A percentile compares a stretch with the other conserved stretches of the same genome.
These are phyloP conservation scores for Fragum sueziense DNA, from an alignment of 2,888 invertebrate species.

Conservation along the genomic window DNA sequence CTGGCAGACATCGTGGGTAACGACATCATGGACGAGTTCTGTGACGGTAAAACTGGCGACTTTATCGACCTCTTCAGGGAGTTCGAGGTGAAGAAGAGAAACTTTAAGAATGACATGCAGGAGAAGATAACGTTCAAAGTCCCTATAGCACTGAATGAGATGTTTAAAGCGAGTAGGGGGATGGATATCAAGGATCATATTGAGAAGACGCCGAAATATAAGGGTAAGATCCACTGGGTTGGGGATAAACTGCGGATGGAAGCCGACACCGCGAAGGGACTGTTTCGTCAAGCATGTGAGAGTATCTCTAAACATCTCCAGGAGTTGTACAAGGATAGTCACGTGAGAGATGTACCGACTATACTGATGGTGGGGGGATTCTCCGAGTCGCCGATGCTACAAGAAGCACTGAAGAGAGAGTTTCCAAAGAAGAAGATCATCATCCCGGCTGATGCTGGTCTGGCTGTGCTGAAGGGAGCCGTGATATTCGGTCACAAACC, in stretches of 20 bases:
- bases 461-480: slow-evolving; percentile 61
- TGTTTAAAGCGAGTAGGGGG: slow-evolving; percentile 1
- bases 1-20: not conserved
- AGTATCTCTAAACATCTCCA: slow-evolving; percentile 50
- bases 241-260: slow-evolving; percentile 48
- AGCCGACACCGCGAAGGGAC: slow-evolving; percentile 32
- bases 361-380: slow-evolving; percentile 65
- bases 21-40: slow-evolving; percentile 5
- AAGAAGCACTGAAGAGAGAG: slow-evolving; percentile 39
- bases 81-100: slow-evolving; percentile 32
- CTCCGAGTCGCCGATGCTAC: slow-evolving; percentile 59
- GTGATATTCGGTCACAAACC: slow-evolving; percentile 62
- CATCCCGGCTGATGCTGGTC: slow-evolving; percentile 57
- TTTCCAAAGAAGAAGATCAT: slow-evolving; percentile 52
- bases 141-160: slow-evolving; percentile 10
- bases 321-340: slow-evolving; percentile 31
- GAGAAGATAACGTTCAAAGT: slow-evolving; percentile 19
- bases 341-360: slow-evolving; percentile 47
- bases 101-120: slow-evolving; percentile 4
- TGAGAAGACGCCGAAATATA: not conserved
- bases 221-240: slow-evolving; percentile 39
- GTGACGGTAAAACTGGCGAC: slow-evolving; percentile 6
- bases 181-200: slow-evolving; percentile 21
- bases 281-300: slow-evolving; percentile 46
- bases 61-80: slow-evolving; percentile 4